Evolutionary conservation across 2,113 vertebrate genomes (phyloP), one percentile per base, ranked within the genome.

Genomic region (Tragelaphus scriptus): DNA sequence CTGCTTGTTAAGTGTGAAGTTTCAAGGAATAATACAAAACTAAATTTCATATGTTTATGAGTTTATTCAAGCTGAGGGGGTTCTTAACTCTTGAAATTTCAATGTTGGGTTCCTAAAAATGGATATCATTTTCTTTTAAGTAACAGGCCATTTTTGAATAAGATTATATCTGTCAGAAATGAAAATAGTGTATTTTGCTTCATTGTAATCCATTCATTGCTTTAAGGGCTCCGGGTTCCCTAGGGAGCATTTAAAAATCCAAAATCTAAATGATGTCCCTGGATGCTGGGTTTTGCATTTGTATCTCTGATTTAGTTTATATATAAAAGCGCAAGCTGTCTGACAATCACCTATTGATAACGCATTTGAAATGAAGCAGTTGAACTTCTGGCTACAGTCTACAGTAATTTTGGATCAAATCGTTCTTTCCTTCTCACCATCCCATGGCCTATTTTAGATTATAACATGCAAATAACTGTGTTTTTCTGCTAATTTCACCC

Each of bases 71-170:
- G 86, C 58, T 56, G 47, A 95, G 55, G 17, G 28, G 28, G 4
- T 96, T 93, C 87, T 90, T 92, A 91, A 97, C 82, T 97, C 94
- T 98, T 96, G 61, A 96, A 92, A 91, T 94, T 97, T 98, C 94
- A 68, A 4, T 80, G 59, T 91, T 94, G 94, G 58, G 30, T 53
- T 97, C 65, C 55, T 94, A 94, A 97, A 97, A 97, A 85, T 65
- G 90, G 80, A 7, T 95, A 88, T 88, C 25, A 23, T 91, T 97
- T 96, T 97, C 12, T 40, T 97, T 92, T 96, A 96, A 92, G 75
- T 94, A 94, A 47, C 6, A 19, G 61, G 12, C 44, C 85, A 51
- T 91, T 95, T 97, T 97, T 90, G 36, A 96, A 92, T n/a, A 98
- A 85, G 92, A 95, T 93, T 85, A 49, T 93, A 56, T 85, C 94